Percentiles rank a stretch among this genome's conserved stretches.
phyloP scores from a whole-genome alignment of 2,113 vertebrate genomes.

The Prietella phreatophila region DNA sequence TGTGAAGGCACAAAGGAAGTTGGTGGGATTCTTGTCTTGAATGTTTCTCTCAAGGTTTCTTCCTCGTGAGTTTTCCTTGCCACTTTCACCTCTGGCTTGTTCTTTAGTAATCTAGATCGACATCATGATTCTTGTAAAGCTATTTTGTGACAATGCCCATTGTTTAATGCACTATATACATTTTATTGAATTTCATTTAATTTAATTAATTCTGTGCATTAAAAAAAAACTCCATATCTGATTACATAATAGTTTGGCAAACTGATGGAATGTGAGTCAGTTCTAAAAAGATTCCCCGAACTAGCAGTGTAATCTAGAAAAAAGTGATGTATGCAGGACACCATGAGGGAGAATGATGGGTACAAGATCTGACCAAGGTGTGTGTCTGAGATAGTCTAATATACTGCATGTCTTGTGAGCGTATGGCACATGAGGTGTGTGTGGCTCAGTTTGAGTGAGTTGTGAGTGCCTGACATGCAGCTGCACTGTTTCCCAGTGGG shows the following conservation, averaged over 20 bases:
- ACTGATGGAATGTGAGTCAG: not conserved
- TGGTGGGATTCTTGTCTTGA: conserved; percentile 1
- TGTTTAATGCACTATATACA: not conserved
- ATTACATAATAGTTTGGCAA: not conserved
- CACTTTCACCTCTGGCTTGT: not conserved
- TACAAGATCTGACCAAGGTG: not conserved
- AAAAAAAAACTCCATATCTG: not conserved
- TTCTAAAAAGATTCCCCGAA: not conserved
- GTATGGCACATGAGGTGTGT: not conserved
- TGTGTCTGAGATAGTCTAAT: not conserved
- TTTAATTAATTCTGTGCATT: not conserved
- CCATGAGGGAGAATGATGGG: not conserved
- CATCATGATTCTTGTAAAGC: not conserved
- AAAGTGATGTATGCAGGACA: not conserved
- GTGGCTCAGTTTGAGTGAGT: conserved; percentile 9
- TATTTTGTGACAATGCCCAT: not conserved
- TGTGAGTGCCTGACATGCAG: not conserved
- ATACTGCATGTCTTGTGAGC: not conserved
- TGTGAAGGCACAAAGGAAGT: not conserved
- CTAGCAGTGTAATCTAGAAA: not conserved
- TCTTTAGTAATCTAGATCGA: not conserved
- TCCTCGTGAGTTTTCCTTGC: not conserved
- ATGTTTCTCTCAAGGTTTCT: not conserved
- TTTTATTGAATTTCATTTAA: not conserved
- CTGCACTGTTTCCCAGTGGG: conserved; percentile 15